Evolutionary conservation across 2,888 invertebrate species (phyloP).

Genomic region (Netelia fuscicornis): DNA sequence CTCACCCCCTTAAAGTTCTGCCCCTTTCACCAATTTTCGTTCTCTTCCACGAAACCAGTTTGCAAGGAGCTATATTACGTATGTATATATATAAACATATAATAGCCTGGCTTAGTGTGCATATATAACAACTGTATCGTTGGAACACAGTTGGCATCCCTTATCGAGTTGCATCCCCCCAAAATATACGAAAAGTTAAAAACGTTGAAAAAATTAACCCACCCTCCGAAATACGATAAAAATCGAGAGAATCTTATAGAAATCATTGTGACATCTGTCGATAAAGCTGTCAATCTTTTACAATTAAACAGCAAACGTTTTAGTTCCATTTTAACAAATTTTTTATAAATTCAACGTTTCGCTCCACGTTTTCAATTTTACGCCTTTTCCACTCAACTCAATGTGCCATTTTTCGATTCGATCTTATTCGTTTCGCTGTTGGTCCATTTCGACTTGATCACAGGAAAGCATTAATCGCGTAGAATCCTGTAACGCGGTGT

Average conservation of each 20-base stretch:
- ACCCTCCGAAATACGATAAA: too few relatives aligned
- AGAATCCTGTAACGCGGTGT: constrained; percentile 10
- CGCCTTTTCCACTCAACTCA: too few relatives aligned
- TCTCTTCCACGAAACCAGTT: constrained; percentile 3
- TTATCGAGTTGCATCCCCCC: background rate
- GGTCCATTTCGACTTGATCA: background rate
- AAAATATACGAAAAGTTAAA: too few relatives aligned
- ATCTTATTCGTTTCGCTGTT: background rate
- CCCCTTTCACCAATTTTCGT: background rate
- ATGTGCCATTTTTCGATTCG: too few relatives aligned
- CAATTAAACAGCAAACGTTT: too few relatives aligned
- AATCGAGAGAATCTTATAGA: too few relatives aligned
- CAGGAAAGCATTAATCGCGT: background rate
- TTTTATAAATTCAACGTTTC: too few relatives aligned
- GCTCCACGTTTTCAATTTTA: too few relatives aligned
- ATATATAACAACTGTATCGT: background rate
- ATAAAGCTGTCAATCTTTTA: too few relatives aligned
- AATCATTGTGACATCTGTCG: too few relatives aligned
- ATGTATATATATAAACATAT: background rate
- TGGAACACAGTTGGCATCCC: background rate
- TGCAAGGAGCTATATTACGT: background rate
- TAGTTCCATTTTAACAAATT: too few relatives aligned
- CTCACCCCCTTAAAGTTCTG: background rate
- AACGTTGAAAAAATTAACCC: too few relatives aligned
- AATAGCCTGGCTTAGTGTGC: background rate